phyloP scores from a whole-genome alignment of 1,140 invertebrate genomes.

The Babylonia areolata region DNA sequence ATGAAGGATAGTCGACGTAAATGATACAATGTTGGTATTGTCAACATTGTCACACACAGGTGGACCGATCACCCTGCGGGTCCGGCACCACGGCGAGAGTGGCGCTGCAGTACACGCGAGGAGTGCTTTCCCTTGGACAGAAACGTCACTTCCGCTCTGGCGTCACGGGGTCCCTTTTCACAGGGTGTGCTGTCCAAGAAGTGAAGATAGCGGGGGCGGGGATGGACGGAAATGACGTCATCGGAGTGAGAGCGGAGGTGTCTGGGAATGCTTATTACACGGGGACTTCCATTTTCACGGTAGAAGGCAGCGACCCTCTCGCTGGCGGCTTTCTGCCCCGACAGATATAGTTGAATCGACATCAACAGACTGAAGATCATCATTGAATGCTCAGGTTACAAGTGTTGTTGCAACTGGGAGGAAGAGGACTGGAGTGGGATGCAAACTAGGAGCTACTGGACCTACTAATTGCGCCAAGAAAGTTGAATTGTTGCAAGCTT shows the following conservation, averaged over 20 bases:
- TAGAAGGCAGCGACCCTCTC: constrained; percentile 65
- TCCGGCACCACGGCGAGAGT: constrained; percentile 71
- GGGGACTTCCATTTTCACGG: constrained; percentile 58
- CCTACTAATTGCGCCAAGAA: no score
- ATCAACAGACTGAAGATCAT: no score
- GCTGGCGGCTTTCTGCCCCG: constrained; percentile 59
- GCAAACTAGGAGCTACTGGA: no score
- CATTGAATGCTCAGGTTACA: no score
- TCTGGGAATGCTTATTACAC: constrained; percentile 67
- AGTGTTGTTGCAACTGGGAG: no score
- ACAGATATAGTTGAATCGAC: constrained; percentile 8
- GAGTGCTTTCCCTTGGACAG: constrained; percentile 60
- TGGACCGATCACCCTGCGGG: constrained; percentile 72
- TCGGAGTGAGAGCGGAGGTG: constrained; percentile 70
- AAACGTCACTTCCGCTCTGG: constrained; percentile 58
- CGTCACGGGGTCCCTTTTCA: constrained; percentile 59
- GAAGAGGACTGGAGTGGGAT: no score
- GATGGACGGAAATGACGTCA: constrained; percentile 35
- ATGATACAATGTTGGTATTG: neutral
- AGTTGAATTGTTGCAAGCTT: no score
- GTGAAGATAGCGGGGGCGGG: constrained; percentile 34
- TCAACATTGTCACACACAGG: constrained; percentile 48
- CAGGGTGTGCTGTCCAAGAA: constrained; percentile 51
- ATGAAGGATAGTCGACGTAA: no score
- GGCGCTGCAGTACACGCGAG: constrained; percentile 65